phyloP scores from a whole-genome alignment of 2,888 invertebrate species.

The Tuberolachnus salignus region DNA sequence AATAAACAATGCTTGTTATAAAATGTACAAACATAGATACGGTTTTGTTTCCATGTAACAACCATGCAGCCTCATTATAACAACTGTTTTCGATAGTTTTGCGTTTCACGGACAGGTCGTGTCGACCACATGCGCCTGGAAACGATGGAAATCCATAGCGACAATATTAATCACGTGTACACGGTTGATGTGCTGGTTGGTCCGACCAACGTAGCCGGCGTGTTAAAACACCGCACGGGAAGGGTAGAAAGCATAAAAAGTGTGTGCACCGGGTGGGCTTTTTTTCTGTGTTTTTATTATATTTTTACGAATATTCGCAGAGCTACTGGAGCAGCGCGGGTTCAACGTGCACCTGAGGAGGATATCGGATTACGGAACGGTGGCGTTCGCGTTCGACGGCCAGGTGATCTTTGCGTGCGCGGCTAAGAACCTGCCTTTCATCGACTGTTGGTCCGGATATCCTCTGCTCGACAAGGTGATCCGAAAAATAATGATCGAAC shows the following conservation, averaged over 20 bases:
- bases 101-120: too few relatives aligned
- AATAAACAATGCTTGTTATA: too few relatives aligned
- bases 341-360: not conserved
- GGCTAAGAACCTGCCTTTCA: not conserved
- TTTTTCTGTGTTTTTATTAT: not conserved
- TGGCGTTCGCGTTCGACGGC: constrained; percentile 19
- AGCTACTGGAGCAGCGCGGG: not conserved
- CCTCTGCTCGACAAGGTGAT: not conserved
- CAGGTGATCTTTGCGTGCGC: constrained; percentile 1
- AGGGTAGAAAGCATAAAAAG: not conserved
- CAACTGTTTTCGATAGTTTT: too few relatives aligned
- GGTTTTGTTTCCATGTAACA: too few relatives aligned
- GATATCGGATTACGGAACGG: not conserved
- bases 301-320: not conserved
- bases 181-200: constrained; percentile 9
- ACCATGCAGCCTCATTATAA: too few relatives aligned
- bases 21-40: too few relatives aligned
- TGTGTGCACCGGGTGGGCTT: not conserved
- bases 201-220: not conserved
- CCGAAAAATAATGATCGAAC: not conserved
- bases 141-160: too few relatives aligned
- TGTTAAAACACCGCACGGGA: not conserved
- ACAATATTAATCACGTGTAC: not conserved
- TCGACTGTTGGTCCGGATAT: not conserved
- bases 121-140: too few relatives aligned